Conservation (phyloP, 2,797 vertebrate species). For the Taenioides sp. region DNA sequence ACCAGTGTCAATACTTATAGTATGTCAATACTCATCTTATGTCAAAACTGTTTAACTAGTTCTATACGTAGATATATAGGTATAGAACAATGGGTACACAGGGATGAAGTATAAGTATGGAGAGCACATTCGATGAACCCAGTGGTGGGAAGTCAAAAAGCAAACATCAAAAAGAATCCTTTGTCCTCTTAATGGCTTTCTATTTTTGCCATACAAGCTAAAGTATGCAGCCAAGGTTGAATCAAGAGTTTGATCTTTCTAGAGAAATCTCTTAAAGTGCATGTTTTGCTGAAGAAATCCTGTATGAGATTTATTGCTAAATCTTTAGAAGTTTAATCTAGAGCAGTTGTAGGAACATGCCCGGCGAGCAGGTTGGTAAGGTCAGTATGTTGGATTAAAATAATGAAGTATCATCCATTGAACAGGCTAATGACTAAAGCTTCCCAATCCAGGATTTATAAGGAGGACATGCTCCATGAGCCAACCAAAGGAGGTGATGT, state of each 20-base stretch:
- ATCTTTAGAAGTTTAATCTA: neutral
- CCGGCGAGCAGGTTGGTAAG: neutral
- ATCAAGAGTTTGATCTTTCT: neutral
- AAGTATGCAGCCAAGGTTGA: neutral
- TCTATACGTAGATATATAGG: neutral
- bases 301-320: neutral
- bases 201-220: neutral
- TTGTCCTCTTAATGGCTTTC: neutral
- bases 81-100: no score
- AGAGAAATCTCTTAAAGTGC: neutral
- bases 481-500: neutral
- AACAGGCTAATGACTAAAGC: conserved; percentile 6
- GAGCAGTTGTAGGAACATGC: neutral
- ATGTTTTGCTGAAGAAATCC: neutral
- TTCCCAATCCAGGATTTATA: neutral
- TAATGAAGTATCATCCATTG: neutral
- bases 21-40: neutral
- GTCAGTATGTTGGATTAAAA: neutral
- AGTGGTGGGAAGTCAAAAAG: neutral
- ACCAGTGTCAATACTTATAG: no score
- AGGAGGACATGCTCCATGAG: neutral
- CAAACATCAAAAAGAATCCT: conserved; percentile 1
- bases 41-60: neutral
- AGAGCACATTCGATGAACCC: neutral
- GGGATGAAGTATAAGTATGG: neutral